These are phyloP conservation scores for Conus ventricosus DNA, from an alignment of 1,140 invertebrate species.

Conservation along the genomic window DNA sequence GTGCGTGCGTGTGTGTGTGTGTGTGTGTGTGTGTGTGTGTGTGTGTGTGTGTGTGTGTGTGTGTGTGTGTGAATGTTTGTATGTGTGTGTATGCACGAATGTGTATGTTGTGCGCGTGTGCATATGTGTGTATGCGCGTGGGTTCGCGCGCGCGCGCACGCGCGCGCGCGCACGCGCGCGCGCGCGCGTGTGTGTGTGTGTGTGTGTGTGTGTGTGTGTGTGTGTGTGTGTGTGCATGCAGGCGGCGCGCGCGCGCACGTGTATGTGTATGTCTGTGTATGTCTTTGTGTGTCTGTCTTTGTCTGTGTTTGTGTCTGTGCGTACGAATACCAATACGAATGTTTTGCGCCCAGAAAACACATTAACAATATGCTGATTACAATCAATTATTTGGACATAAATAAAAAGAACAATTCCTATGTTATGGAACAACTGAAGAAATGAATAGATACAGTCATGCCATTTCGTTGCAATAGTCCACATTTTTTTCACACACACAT, in stretches of 20 bases:
- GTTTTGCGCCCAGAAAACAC: too few relatives aligned
- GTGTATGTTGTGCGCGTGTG: background rate
- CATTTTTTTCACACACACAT: too few relatives aligned
- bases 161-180: background rate
- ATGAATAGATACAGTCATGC: too few relatives aligned
- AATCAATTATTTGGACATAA: too few relatives aligned
- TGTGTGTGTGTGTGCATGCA: conserved; percentile 4
- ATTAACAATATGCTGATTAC: too few relatives aligned
- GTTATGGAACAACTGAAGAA: too few relatives aligned
- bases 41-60: too few relatives aligned
- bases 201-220: conserved; percentile 20
- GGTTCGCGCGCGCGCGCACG: background rate
- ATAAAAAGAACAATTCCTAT: too few relatives aligned
- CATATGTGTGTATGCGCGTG: background rate
- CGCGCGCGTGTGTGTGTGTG: conserved; percentile 11
- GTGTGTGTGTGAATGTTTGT: too few relatives aligned
- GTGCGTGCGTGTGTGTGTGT: too few relatives aligned
- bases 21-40: too few relatives aligned
- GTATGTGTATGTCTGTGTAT: conserved; percentile 10
- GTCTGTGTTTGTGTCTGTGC: background rate
- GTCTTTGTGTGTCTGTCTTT: background rate
- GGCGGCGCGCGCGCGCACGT: background rate
- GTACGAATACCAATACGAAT: background rate
- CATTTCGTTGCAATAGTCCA: too few relatives aligned
- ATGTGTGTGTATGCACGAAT: background rate